These are phyloP conservation scores for Catocala nupta DNA, from an alignment of 2,888 invertebrate genomes.

Conservation along the genomic window DNA sequence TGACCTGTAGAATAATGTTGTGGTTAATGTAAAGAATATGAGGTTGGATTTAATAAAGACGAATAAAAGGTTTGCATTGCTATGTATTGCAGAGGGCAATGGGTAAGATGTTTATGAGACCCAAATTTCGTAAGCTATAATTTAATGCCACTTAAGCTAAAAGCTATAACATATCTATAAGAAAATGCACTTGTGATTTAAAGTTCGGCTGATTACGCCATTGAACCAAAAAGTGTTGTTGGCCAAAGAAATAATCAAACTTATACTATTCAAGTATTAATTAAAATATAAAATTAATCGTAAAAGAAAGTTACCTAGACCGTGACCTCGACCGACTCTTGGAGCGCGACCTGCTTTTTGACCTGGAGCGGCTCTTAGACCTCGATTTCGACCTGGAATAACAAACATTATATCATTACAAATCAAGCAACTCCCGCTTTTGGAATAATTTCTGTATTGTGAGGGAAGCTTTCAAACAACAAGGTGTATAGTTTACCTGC, in stretches of 20 bases:
- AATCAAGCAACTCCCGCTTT: neutral
- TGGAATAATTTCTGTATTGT: neutral
- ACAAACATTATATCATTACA: slow-evolving; percentile 34
- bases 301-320: slow-evolving; percentile 59
- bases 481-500: slow-evolving; percentile 43
- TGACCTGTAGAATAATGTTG: slow-evolving; percentile 49
- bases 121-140: too few species aligned
- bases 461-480: neutral
- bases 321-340: slow-evolving; percentile 69
- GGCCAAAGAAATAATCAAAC: too few species aligned
- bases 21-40: slow-evolving; percentile 15
- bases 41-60: too few species aligned
- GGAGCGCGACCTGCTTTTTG: slow-evolving; percentile 55
- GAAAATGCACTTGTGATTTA: too few species aligned
- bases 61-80: too few species aligned
- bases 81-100: too few species aligned
- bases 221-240: too few species aligned
- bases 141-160: too few species aligned
- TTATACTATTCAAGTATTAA: too few species aligned
- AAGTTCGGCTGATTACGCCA: too few species aligned
- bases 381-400: slow-evolving; percentile 57
- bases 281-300: neutral
- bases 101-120: too few species aligned
- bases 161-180: too few species aligned
- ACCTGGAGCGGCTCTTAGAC: slow-evolving; percentile 71